Evolutionary conservation across 1,140 invertebrate genomes (phyloP), one percentile per base, ranked within the genome.

Genomic region (Goniozus legneri): DNA sequence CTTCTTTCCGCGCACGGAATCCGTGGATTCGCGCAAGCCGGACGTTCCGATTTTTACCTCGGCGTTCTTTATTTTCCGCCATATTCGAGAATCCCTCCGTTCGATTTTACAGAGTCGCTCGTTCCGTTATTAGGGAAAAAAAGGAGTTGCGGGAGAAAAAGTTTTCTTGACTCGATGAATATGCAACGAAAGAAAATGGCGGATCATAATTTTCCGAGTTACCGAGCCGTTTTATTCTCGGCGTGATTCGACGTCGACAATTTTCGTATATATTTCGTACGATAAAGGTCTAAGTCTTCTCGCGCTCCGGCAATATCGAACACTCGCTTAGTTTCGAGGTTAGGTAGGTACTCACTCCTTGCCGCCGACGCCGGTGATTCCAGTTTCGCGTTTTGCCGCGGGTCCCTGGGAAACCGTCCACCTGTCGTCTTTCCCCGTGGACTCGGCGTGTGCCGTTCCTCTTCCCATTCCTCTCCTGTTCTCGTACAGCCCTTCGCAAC

Each of bases 331-430:
- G 21, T 32, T 20, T 24, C 42, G 20, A 34, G 42, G 33, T 14
- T 12, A 22, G 27, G 40, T 52, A 60, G 46, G 47, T 57, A 53
- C 4, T 6, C 24, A 6, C 10, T 10, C 10, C 24, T 27, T 27
- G 52, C 47, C 50, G 44, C 44, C 54, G 50, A 44, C 44, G 54
- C 24, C 10, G 24, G 10, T 27, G 60, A 61, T 67, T 62, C 54
- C 51, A 60, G 59, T 68, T 63, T 65, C 60, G 55, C 64, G 66
- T 71, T 70, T 70, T 52, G 68, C 69, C 70, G 66, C 64, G 56
- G 67, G 64, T 62, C 58, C 62, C 69, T 73, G 70, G 69, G 70
- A 73, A 73, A 67, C 44, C 43, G 42, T 47, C 50, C 70, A 73
- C 66, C 67, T 73, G 70, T 52, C 65, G 52, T 65, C 62, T 65